phyloP scores from a whole-genome alignment of 37 sponge, comb jelly and placozoan species.

The Tethya wilhelma region DNA sequence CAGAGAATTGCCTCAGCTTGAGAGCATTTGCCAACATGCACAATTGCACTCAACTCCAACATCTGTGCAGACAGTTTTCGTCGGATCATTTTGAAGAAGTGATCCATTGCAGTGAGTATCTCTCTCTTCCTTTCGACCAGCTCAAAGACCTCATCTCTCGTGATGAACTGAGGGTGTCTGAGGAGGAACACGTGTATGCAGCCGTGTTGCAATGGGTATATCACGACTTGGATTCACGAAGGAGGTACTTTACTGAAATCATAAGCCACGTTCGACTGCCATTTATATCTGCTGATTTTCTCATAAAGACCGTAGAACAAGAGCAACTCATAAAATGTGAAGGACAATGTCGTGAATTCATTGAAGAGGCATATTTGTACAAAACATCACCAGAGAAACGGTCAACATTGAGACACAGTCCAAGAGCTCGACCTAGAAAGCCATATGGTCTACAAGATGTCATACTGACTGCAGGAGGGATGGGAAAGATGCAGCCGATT shows the following conservation, averaged over 20 bases:
- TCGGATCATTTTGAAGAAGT: constrained; percentile 40
- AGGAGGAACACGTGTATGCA: constrained; percentile 62
- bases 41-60: constrained; percentile 3
- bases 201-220: constrained; percentile 67
- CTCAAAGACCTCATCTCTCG: constrained; percentile 48
- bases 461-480: constrained; percentile 54
- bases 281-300: constrained; percentile 46
- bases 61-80: constrained; percentile 33
- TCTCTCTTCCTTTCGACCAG: constrained; percentile 38
- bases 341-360: constrained; percentile 36
- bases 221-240: constrained; percentile 37
- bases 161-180: constrained; percentile 51
- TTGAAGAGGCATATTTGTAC: constrained; percentile 65
- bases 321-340: constrained; percentile 40
- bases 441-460: constrained; percentile 33
- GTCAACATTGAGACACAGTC: constrained; percentile 34
- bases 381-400: constrained; percentile 56
- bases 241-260: constrained; percentile 9
- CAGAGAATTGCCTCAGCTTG: constrained; percentile 44
- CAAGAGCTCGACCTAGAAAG: constrained; percentile 46
- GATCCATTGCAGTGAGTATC: constrained; percentile 34
- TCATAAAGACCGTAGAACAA: constrained; percentile 29
- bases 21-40: constrained; percentile 42
- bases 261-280: constrained; percentile 67
- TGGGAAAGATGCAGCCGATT: constrained; percentile 11